Base-by-base conservation (phyloP, 2,113 vertebrate species). In the Lynx canadensis region DNA sequence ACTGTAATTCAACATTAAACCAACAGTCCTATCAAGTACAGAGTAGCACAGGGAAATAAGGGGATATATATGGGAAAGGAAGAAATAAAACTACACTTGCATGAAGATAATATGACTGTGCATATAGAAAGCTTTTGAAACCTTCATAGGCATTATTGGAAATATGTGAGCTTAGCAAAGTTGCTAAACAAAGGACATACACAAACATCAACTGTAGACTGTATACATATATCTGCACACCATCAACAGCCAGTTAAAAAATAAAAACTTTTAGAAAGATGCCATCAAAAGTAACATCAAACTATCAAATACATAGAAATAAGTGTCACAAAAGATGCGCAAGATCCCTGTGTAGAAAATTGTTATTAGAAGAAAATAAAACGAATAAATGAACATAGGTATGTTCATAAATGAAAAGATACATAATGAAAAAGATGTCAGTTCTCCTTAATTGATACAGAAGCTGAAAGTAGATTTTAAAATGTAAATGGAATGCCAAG, bases 291-390 rank as follows among this genome's bases (percentile, higher is more conserved):
- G 52, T 45, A 86, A 80, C 16, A 89, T 81, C 33, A 92, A 95
- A 71, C 21, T 41, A 91, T 45, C 9, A 87, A 90, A 82, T 89
- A 76, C 1, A 78, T 38, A 55, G 33, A 86, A 84, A 52, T 60
- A 82, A 48, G 63, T 73, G 31, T 68, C 74, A 95, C 48, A 89
- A 71, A 57, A 97, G 5, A 73, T 63, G 31, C 45, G 12, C 11
- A 94, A 94, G 78, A 73, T 79, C 60, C 78, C 89, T 92, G 60
- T 7, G 3, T 36, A 92, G 52, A 87, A 95, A 90, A 52, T 25
- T 84, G 66, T 78, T 88, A 68, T 79, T 91, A 96, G 87, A 69
- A 96, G 16, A 95, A 97, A 97, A 87, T 55, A 73, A 89, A 95
- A 60, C 19, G 7, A 63, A 88, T 10, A 82, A 78, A 82, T 33